Base-by-base conservation (phyloP, 2,888 invertebrate species). In the Exocentrus adspersus region DNA sequence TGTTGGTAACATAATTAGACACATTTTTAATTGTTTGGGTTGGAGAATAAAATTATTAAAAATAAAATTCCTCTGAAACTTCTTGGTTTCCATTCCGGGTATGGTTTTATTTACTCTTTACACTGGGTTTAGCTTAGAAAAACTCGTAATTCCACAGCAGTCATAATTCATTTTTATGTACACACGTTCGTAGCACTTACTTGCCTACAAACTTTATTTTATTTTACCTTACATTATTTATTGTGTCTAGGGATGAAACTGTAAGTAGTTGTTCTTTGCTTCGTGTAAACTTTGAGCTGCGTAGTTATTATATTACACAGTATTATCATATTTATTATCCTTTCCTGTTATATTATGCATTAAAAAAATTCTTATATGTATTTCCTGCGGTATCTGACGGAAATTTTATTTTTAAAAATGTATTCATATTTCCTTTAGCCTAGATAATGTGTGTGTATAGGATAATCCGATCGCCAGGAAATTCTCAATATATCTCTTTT, bases 301-400 rank as follows among this genome's bases (percentile, higher is more conserved):
- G 6, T 12, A 9, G 28, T 28, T 7, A 6, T 12, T 45, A 45
- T n/a, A 43, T 9, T 30, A 24, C 32, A 32, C 37, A 37, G 37
- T 37, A 52, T 41, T 52, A 41, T 41, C 52, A 52, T 52, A 41
- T 53, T 53, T 53, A 42, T 53, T 52, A 52, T 21, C 37, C n/a
- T 37, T 42, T 24, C 21, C 6, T 24, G 16, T 12, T 53, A 53
- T 42, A 12, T n/a, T 53, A 53, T 53, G 42, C 42, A 41, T 53
- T 51, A 51, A 24, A 20, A n/a, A 20, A 20, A 20, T 45, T 7
- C 19, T 20, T 19, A 5, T 19, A 20, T 12, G 2, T 45, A 20
- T 45, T 20, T 45, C 20, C 20, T 20, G 20, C 10, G 20, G 19
- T n/a, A 10, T n/a, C 10, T 4, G 20, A 10, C 20, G 45, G 45